These are phyloP conservation scores for Phenganax marumi DNA, from an alignment of 92 coral and sea anemone species.

Conservation along the genomic window DNA sequence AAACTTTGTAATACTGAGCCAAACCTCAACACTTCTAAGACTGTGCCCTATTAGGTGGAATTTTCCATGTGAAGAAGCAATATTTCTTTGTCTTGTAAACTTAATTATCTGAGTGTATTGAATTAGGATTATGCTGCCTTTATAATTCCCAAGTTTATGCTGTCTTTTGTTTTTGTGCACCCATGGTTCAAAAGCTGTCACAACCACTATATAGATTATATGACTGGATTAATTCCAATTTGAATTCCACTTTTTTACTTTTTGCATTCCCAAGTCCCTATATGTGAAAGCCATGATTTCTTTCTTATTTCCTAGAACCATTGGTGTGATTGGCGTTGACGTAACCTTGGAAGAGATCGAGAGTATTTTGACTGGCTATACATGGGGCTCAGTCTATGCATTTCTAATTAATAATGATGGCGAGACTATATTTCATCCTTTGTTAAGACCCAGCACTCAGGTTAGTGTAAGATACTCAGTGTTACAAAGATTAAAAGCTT, in stretches of 20 bases:
- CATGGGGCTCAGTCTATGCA: conserved; percentile 97
- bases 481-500: too few relatives aligned
- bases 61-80: too few relatives aligned
- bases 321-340: conserved; percentile 97
- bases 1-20: too few relatives aligned
- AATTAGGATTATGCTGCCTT: too few relatives aligned
- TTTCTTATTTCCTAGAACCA: conserved; percentile 62
- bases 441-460: conserved; percentile 96
- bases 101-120: too few relatives aligned
- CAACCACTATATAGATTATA: neutral
- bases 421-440: conserved; percentile 95
- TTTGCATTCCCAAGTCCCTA: neutral
- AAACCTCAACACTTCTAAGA: too few relatives aligned
- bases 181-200: too few relatives aligned
- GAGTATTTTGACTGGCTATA: conserved; percentile 82
- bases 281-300: neutral
- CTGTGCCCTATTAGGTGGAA: too few relatives aligned
- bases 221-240: neutral
- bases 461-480: conserved; percentile 35
- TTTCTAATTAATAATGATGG: conserved; percentile 92
- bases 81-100: too few relatives aligned
- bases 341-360: conserved; percentile 95
- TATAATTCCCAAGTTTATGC: too few relatives aligned
- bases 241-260: too few relatives aligned
- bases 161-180: too few relatives aligned